Conservation (phyloP, 2,113 vertebrate species). For the Rhagologus leucostigma region DNA sequence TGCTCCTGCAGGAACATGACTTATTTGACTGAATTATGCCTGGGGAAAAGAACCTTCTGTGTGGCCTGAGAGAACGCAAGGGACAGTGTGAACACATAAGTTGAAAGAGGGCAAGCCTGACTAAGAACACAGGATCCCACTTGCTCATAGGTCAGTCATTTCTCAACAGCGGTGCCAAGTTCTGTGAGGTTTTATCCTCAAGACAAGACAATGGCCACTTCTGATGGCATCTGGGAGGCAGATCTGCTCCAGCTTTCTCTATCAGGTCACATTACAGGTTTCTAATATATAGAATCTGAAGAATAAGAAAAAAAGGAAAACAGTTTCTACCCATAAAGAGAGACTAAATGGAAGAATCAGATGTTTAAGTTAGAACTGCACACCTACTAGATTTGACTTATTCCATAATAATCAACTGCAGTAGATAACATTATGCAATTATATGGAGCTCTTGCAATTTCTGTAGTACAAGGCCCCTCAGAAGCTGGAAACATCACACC, state of each 20-base stretch:
- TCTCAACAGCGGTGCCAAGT: fast-evolving
- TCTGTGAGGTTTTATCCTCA: background rate
- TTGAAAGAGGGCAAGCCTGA: background rate
- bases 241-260: background rate
- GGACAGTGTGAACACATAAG: background rate
- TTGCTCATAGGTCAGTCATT: background rate
- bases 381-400: background rate
- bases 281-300: background rate
- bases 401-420: background rate
- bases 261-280: background rate
- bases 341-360: background rate
- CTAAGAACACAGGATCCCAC: background rate
- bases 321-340: background rate
- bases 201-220: background rate
- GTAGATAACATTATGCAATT: background rate
- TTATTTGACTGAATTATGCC: background rate
- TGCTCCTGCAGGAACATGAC: background rate
- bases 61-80: background rate
- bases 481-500: background rate
- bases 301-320: background rate
- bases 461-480: background rate
- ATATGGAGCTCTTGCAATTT: background rate
- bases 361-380: background rate
- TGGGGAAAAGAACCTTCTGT: background rate
- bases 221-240: background rate